Conservation (phyloP, 2,113 vertebrate genomes). For the Rhinoderma darwinii region DNA sequence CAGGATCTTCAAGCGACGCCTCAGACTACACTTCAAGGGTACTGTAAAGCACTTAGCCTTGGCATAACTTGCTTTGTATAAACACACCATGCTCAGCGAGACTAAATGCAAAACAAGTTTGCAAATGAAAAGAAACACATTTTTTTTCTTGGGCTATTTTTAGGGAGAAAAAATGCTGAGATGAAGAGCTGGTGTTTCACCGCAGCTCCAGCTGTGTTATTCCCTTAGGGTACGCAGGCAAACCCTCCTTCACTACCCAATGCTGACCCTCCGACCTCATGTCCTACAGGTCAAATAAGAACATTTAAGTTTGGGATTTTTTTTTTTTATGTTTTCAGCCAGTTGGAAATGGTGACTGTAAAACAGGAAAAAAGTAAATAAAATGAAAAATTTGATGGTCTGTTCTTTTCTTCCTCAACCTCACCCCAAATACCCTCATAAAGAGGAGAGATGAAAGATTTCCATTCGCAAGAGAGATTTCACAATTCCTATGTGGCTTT, state of each 20-base stretch:
- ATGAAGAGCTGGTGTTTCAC: slow-evolving; percentile 43
- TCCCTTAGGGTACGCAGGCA: slow-evolving; percentile 29
- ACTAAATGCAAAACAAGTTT: slow-evolving; percentile 48
- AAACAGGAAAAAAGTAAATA: slow-evolving; percentile 29
- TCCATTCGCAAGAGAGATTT: slow-evolving; percentile 55
- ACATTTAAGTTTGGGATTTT: slow-evolving; percentile 27
- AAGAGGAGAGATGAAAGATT: slow-evolving; percentile 57
- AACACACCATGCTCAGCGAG: slow-evolving; percentile 19
- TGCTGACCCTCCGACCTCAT: slow-evolving; percentile 32
- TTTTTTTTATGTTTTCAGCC: not conserved
- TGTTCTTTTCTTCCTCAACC: slow-evolving; percentile 53
- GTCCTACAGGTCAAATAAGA: slow-evolving; percentile 48
- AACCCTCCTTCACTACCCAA: slow-evolving; percentile 48
- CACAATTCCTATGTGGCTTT: slow-evolving; percentile 53
- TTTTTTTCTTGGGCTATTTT: slow-evolving; percentile 54
- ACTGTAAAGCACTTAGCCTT: slow-evolving; percentile 24
- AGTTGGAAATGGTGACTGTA: slow-evolving; percentile 41
- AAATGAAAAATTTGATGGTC: slow-evolving; percentile 52
- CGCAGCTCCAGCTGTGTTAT: slow-evolving; percentile 57
- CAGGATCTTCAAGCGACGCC: not conserved
- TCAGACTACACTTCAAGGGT: not conserved
- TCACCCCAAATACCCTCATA: slow-evolving; percentile 57
- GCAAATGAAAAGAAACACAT: slow-evolving; percentile 39
- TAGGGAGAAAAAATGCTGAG: slow-evolving; percentile 55
- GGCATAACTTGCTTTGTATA: slow-evolving; percentile 10